Percentiles rank a stretch among this genome's conserved stretches.
Conservation (phyloP, 2,113 vertebrate genomes). For the Lophius piscatorius region DNA sequence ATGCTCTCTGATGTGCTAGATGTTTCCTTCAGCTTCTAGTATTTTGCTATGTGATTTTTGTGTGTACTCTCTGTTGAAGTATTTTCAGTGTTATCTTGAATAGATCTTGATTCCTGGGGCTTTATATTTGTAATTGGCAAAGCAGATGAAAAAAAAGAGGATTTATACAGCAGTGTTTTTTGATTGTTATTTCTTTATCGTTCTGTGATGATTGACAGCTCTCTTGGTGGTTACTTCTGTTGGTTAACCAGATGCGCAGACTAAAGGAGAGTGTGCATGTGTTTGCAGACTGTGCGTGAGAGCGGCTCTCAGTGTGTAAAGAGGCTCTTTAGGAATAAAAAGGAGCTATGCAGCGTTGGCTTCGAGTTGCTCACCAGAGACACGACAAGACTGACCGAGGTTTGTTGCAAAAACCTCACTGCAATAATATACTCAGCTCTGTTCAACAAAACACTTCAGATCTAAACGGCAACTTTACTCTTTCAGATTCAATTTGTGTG, state of each 20-base stretch:
- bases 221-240: neutral
- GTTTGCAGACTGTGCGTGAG: slow-evolving; percentile 86
- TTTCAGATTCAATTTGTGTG: slow-evolving; percentile 90
- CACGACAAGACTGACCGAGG: slow-evolving; percentile 83
- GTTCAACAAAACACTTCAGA: neutral
- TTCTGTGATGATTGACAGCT: neutral
- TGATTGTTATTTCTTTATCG: neutral
- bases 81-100: too few relatives aligned
- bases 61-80: too few relatives aligned
- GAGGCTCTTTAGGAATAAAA: slow-evolving; percentile 88
- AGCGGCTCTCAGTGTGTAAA: slow-evolving; percentile 84
- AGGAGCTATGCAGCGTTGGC: slow-evolving; percentile 86
- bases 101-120: too few relatives aligned
- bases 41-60: too few relatives aligned
- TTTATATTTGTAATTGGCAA: too few relatives aligned
- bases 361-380: slow-evolving; percentile 80
- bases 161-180: too few relatives aligned
- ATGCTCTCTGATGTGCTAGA: too few relatives aligned
- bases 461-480: slow-evolving; percentile 23
- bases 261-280: neutral
- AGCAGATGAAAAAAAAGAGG: too few relatives aligned
- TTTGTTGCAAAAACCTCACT: slow-evolving; percentile 66
- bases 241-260: neutral
- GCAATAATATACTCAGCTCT: neutral
- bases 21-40: neutral